Evolutionary conservation across 1,140 invertebrate species (phyloP).

Genomic region (Coelopa frigida): DNA sequence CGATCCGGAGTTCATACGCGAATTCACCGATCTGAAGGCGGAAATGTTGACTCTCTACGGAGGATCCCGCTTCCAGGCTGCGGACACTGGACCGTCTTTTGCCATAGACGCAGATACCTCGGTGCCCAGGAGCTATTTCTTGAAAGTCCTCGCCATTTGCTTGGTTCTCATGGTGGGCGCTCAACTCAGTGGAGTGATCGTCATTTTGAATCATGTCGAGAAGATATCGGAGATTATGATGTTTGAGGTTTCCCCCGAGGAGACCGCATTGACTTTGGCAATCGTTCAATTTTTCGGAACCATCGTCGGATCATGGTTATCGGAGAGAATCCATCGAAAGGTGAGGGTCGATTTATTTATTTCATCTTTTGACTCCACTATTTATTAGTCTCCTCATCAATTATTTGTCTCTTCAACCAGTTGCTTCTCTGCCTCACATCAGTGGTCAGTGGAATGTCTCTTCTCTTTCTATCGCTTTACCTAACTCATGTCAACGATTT

Average conservation of each 20-base stretch:
- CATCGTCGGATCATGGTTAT: background rate
- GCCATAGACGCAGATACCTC: too few species aligned
- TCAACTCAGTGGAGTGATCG: constrained; percentile 30
- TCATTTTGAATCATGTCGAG: constrained; percentile 29
- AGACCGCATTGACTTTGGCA: background rate
- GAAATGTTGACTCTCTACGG: constrained; percentile 17
- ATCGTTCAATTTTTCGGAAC: constrained; percentile 2
- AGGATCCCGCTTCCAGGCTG: too few species aligned
- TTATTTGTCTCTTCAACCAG: too few species aligned
- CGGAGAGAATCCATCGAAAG: background rate
- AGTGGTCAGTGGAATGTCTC: background rate
- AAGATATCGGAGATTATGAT: too few species aligned
- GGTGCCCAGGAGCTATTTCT: constrained; percentile 16
- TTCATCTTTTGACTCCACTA: too few species aligned
- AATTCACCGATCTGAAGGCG: constrained; percentile 27
- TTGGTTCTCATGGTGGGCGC: constrained; percentile 28
- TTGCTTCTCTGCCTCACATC: background rate
- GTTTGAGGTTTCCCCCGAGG: too few species aligned
- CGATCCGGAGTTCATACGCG: constrained; percentile 26
- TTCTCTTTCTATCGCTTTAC: background rate
- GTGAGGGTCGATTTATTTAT: too few species aligned
- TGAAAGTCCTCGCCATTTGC: constrained; percentile 22
- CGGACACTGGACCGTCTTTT: too few species aligned
- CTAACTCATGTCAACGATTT: background rate
- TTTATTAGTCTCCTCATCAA: background rate